Conservation (phyloP, 2,888 invertebrate genomes). For the Megamerina dolium region DNA sequence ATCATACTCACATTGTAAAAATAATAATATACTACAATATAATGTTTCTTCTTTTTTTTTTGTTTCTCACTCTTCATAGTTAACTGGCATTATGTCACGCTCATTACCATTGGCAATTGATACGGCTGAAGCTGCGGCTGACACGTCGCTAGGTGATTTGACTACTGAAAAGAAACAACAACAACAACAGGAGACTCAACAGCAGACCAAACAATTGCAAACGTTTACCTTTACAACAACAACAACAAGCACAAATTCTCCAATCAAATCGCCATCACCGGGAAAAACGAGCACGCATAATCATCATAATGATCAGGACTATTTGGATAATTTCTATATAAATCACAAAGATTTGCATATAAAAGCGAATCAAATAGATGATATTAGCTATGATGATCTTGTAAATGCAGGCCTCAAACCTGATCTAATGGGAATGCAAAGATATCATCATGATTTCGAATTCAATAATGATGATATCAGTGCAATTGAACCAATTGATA, state of each 20-base stretch:
- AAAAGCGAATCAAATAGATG: conserved; percentile 8
- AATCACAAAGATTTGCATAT: not conserved
- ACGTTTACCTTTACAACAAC: conserved; percentile 8
- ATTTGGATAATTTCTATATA: too few relatives aligned
- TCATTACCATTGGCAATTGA: conserved; percentile 45
- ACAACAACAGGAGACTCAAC: conserved; percentile 9
- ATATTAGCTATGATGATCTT: not conserved
- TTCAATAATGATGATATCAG: conserved; percentile 31
- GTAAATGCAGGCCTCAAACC: not conserved
- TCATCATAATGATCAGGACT: not conserved
- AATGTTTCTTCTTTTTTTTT: too few relatives aligned
- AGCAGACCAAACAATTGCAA: conserved; percentile 9
- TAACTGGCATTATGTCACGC: conserved; percentile 44
- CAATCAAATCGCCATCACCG: not conserved
- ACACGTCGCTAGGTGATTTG: too few relatives aligned
- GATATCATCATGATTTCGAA: conserved; percentile 28
- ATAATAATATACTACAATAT: too few relatives aligned
- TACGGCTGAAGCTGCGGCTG: conserved; percentile 32
- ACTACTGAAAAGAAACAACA: conserved; percentile 8
- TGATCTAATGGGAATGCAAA: too few relatives aligned
- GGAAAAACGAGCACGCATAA: not conserved
- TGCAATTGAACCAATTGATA: conserved; percentile 29
- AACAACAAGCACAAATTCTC: not conserved
- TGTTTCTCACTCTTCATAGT: conserved; percentile 28
- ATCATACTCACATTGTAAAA: too few relatives aligned